Evolutionary conservation across 1,140 invertebrate species (phyloP), one percentile per base, ranked within the genome.

Genomic region (Drosophila bifasciata): DNA sequence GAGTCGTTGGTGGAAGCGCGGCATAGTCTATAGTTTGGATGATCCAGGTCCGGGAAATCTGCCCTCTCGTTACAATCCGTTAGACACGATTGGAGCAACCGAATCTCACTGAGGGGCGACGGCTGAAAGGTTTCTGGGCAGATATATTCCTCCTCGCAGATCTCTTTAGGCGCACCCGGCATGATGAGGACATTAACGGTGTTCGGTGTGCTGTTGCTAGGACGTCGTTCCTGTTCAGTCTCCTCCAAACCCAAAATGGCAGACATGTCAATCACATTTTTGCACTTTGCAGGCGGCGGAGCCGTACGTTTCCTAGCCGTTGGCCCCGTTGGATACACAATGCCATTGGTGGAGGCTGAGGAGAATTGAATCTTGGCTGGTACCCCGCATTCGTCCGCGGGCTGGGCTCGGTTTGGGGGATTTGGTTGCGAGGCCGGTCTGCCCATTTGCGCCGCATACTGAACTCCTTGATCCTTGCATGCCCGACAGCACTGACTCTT

Each of bases 171-270:
- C 8, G 50, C 25, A 16, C 41, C 46, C 6, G 57, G 50, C 81
- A 85, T 74, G 3, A 85, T 58, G 5, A 85, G 55, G 6, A 85
- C 81, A 39, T 77, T 85, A 2, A 85, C 45, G 0, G 64, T 45
- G 28, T 74, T 64, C 15, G 66, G n/a, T 36, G 28, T 40, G 8
- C 8, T 44, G 5, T 21, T 45, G 36, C 2, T 40, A 43, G 5
- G 17, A 17, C 16, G 6, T 3, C n/a, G 16, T 41, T 15, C 11
- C 45, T 51, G 28, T 28, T 3, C 16, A 39, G n/a, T n/a, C n/a
- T 6, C 7, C 17, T 19, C n/a, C 49, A 51, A 1, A 51, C 28
- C 11, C 32, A 36, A 11, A 36, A 36, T 36, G 49, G 1, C 28
- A 36, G 9, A 15, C 16, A 36, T 36, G 4, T 13, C 32, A 36